A percentile compares a stretch with the other conserved stretches of the same genome.
These are phyloP conservation scores for Setophaga kirtlandii DNA, from an alignment of 2,113 vertebrate genomes.

Conservation along the genomic window DNA sequence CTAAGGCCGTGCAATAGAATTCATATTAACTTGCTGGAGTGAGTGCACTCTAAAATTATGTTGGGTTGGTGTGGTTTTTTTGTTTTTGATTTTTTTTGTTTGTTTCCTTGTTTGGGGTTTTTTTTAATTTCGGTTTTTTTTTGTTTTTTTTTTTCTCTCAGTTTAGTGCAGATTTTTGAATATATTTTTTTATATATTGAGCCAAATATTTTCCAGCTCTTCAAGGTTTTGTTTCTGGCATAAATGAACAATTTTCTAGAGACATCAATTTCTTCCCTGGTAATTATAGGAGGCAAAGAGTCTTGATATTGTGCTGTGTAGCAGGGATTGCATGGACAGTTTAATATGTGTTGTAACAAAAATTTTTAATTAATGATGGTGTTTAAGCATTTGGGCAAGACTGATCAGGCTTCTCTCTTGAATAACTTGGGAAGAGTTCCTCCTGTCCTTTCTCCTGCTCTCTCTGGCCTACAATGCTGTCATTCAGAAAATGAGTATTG, in stretches of 20 bases:
- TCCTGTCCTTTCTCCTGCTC: not conserved
- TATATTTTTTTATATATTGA: not conserved
- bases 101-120: not conserved
- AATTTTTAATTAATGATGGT: not conserved
- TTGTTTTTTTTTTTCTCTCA: not conserved
- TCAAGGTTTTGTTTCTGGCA: not conserved
- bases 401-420: not conserved
- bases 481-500: not conserved
- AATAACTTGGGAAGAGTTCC: not conserved
- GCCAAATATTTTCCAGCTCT: not conserved
- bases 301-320: not conserved
- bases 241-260: not conserved
- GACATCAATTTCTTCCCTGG: not conserved
- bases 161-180: not conserved
- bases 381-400: not conserved
- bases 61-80: not conserved
- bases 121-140: not conserved
- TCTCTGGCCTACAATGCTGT: not conserved
- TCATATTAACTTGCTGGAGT: not conserved
- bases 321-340: not conserved
- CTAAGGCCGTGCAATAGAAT: not conserved
- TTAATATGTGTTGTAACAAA: not conserved
- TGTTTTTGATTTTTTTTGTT: not conserved
- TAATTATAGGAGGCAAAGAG: not conserved
- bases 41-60: not conserved